A percentile compares a stretch with the other conserved stretches of the same genome.
Conservation (phyloP, 1,140 invertebrate species). For the Drosophila lacteicornis region DNA sequence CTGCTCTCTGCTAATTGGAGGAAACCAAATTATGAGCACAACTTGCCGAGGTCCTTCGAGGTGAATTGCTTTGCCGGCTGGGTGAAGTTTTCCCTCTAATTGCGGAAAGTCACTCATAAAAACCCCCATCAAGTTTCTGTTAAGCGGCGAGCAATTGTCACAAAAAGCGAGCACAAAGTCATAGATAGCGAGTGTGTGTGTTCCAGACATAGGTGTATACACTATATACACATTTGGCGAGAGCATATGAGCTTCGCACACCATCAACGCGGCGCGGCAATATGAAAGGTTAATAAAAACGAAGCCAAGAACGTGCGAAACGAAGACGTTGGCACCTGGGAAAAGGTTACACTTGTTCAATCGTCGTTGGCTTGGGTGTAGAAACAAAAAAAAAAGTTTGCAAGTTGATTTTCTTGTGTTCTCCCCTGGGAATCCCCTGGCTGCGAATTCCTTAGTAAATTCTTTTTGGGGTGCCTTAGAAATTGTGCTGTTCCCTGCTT, state of each 20-base stretch:
- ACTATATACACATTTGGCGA: conserved; percentile 17
- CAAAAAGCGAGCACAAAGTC: conserved; percentile 42
- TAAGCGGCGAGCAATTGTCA: conserved; percentile 55
- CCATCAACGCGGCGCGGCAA: conserved; percentile 43
- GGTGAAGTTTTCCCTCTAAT: conserved; percentile 54
- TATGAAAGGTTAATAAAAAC: conserved; percentile 77
- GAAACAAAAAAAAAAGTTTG: conserved; percentile 13
- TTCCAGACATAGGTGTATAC: background rate
- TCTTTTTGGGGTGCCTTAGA: conserved; percentile 1
- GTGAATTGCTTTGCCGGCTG: conserved; percentile 32
- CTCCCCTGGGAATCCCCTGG: background rate
- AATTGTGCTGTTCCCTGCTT: background rate
- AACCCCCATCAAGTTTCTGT: conserved; percentile 46
- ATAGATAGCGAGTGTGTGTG: conserved; percentile 17
- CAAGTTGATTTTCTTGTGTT: conserved; percentile 40
- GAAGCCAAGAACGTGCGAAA: conserved; percentile 55
- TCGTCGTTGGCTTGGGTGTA: conserved; percentile 12
- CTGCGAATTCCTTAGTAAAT: conserved; percentile 10
- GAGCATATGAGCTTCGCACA: conserved; percentile 66
- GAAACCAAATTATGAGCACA: conserved; percentile 52
- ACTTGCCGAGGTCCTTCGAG: conserved; percentile 35
- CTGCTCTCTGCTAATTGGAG: conserved; percentile 34
- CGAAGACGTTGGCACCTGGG: conserved; percentile 48
- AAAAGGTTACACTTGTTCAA: conserved; percentile 41
- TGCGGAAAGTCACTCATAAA: conserved; percentile 48